phyloP scores from a whole-genome alignment of 2,888 invertebrate genomes.

The Macaria notata region DNA sequence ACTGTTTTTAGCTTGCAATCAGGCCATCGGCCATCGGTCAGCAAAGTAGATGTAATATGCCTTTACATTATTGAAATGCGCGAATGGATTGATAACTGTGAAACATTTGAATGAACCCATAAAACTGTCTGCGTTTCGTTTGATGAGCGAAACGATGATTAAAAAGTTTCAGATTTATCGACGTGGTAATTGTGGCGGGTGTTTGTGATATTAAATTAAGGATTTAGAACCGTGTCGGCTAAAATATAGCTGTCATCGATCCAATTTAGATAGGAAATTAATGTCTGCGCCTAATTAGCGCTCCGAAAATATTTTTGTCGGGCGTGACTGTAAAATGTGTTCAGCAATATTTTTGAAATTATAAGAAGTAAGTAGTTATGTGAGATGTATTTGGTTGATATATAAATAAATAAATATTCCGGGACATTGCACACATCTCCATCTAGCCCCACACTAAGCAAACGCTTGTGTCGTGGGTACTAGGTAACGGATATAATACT shows the following conservation, averaged over 20 bases:
- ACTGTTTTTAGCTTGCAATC: slow-evolving; percentile 44
- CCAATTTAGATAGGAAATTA: neutral
- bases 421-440: too few relatives aligned
- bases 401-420: too few relatives aligned
- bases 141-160: slow-evolving; percentile 23
- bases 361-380: too few relatives aligned
- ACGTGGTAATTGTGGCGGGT: slow-evolving; percentile 22
- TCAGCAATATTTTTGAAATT: too few relatives aligned
- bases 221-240: slow-evolving; percentile 10
- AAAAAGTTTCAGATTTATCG: slow-evolving; percentile 22
- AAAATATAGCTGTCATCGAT: slow-evolving; percentile 3
- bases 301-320: too few relatives aligned
- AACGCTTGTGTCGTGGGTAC: too few relatives aligned
- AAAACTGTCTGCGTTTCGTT: slow-evolving; percentile 21
- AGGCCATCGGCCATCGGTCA: slow-evolving; percentile 56
- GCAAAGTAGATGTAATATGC: slow-evolving; percentile 26
- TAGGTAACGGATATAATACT: too few relatives aligned
- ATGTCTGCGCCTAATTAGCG: neutral
- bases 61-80: slow-evolving; percentile 24
- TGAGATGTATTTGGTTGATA: too few relatives aligned
- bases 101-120: slow-evolving; percentile 14
- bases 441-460: too few relatives aligned
- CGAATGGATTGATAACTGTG: slow-evolving; percentile 26
- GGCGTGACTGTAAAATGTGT: too few relatives aligned
- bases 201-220: slow-evolving; percentile 7